phyloP scores from a whole-genome alignment of 2,797 vertebrate genomes.

The Podargus strigoides region DNA sequence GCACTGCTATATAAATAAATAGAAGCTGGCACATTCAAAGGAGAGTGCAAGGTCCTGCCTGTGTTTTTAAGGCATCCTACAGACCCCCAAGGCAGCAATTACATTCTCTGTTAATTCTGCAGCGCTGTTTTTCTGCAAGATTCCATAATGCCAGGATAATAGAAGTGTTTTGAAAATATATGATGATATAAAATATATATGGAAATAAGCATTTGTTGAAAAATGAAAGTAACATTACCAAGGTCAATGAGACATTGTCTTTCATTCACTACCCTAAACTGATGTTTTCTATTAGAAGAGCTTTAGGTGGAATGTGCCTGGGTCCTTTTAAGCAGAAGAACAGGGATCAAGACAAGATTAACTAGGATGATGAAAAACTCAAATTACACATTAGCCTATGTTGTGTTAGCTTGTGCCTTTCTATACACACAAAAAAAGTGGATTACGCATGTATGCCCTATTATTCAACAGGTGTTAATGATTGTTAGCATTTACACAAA shows the following conservation, averaged over 20 bases:
- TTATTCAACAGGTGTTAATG: neutral
- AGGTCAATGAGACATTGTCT: neutral
- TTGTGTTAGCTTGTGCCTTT: neutral
- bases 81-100: neutral
- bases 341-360: neutral
- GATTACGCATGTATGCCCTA: neutral
- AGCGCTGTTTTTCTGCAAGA: neutral
- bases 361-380: neutral
- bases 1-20: neutral
- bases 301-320: neutral
- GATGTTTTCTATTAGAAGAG: neutral
- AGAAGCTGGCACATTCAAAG: neutral
- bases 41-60: neutral
- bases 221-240: neutral
- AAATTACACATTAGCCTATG: neutral
- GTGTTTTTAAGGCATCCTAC: neutral
- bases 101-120: neutral
- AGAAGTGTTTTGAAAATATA: neutral
- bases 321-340: neutral
- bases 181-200: neutral
- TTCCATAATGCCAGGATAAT: neutral
- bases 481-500: neutral
- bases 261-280: neutral
- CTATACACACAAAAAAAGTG: neutral
- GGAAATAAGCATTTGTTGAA: neutral